Base-by-base conservation (phyloP, 2,888 invertebrate species). In the Dynastes maya region DNA sequence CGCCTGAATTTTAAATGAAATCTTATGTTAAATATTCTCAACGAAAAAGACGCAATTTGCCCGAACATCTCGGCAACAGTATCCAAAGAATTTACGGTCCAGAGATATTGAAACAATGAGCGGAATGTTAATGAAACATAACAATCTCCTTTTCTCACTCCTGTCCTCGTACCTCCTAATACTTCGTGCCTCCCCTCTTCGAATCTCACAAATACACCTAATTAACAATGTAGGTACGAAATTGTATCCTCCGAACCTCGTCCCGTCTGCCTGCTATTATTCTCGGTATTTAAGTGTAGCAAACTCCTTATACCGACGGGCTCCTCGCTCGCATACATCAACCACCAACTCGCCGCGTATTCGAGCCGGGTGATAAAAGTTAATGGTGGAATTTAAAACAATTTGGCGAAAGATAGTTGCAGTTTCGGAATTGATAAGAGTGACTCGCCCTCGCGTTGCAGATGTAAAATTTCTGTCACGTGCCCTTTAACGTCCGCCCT, bases 41-140 rank as follows among this genome's bases (percentile, higher is more conserved):
- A 22, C 16, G 16, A 22, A 22, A 22, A 58, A 22, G 55, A 58
- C 5, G 22, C 16, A 58, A 58, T n/a, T 58, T 58, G 6, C 63
- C 8, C 65, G 40, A 67, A 67, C 22, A 67, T 45, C 65, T 67
- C 45, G 40, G 45, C 22, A 22, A 45, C 45, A 67, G 22, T 45
- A 67, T 67, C 22, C 65, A 40, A 67, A 67, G 65, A 67, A 67
- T 67, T 67, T 67, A 67, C 65, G 65, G 65, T 67, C 65, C 40
- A 67, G 40, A 67, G 65, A 67, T 67, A 67, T 67, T 45, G 40
- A 45, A 45, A 40, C 65, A 22, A 67, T 67, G 40, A 67, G 40
- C 65, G 65, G 65, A 67, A 67, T 67, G 65, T 67, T 67, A 67
- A 67, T 67, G 65, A 67, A 67, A 67, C 65, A 67, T 67, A 67